Percentiles rank a stretch among this genome's conserved stretches.
Evolutionary conservation across 2,797 vertebrate species (phyloP).

Genomic region (Ciconia nigra): DNA sequence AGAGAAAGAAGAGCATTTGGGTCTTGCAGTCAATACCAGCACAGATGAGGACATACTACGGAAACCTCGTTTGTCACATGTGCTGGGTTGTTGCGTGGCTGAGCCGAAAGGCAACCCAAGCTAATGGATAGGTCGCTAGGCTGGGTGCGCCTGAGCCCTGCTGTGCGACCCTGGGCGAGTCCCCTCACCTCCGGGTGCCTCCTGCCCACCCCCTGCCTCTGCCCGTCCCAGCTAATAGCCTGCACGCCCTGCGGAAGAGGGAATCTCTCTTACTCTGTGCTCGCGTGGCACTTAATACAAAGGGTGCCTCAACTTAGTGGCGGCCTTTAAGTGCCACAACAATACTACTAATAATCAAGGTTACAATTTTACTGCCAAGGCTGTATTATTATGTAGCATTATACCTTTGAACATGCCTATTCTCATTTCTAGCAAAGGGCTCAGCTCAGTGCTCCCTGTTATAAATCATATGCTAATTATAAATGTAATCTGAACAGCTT

Average conservation of each 20-base stretch:
- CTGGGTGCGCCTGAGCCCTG: background rate
- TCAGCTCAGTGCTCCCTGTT: slow-evolving; percentile 18
- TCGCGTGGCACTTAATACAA: background rate
- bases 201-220: background rate
- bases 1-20: background rate
- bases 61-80: background rate
- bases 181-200: background rate
- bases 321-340: slow-evolving; percentile 22
- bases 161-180: background rate
- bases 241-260: background rate
- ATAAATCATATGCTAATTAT: slow-evolving; percentile 57
- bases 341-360: slow-evolving; percentile 39
- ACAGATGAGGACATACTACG: background rate
- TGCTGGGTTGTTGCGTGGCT: background rate
- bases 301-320: background rate
- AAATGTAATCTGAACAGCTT: slow-evolving; percentile 40
- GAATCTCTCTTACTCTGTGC: background rate
- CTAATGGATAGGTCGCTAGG: background rate
- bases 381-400: slow-evolving; percentile 59
- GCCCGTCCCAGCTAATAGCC: background rate
- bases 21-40: background rate
- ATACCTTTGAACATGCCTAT: slow-evolving; percentile 23
- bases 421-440: slow-evolving; percentile 38
- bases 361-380: slow-evolving; percentile 48
- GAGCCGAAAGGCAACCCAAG: background rate